Evolutionary conservation across 1,140 invertebrate species (phyloP).

Genomic region (Zophobas morio): DNA sequence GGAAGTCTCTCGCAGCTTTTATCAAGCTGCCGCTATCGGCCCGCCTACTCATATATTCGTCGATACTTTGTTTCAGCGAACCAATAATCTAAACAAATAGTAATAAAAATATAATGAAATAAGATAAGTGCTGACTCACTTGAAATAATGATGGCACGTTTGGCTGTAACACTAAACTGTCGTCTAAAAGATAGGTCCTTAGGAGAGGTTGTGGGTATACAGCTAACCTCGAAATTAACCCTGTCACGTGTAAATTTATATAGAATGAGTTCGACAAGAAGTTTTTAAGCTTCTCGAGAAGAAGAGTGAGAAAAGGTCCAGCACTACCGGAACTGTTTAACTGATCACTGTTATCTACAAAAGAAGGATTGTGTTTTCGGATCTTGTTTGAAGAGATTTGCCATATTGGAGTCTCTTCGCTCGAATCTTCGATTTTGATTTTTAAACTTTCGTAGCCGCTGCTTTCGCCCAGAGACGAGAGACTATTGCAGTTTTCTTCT

Average conservation of each 20-base stretch:
- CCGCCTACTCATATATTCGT: constrained; percentile 81
- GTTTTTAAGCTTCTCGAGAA: constrained; percentile 87
- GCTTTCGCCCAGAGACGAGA: constrained; percentile 83
- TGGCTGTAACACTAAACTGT: constrained; percentile 89
- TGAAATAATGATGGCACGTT: constrained; percentile 92
- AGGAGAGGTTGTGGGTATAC: constrained; percentile 91
- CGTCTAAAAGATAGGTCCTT: constrained; percentile 89
- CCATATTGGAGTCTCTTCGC: constrained; percentile 64
- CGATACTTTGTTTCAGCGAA: constrained; percentile 87
- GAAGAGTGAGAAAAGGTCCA: constrained; percentile 88
- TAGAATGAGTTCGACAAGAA: constrained; percentile 90
- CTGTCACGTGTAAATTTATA: constrained; percentile 91
- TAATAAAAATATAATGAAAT: constrained; percentile 16
- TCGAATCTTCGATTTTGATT: constrained; percentile 72
- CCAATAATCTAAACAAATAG: constrained; percentile 63
- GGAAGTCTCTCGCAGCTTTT: constrained; percentile 81
- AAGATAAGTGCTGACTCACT: constrained; percentile 70
- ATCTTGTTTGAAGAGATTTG: constrained; percentile 64
- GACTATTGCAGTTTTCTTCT: constrained; percentile 69
- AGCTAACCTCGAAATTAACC: constrained; percentile 87
- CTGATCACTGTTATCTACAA: constrained; percentile 53
- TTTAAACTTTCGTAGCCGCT: constrained; percentile 89
- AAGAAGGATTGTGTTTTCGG: constrained; percentile 46
- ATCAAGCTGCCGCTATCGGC: constrained; percentile 80
- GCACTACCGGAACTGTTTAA: constrained; percentile 59